Conservation (phyloP, 2,113 vertebrate species). For the Poecile atricapillus region DNA sequence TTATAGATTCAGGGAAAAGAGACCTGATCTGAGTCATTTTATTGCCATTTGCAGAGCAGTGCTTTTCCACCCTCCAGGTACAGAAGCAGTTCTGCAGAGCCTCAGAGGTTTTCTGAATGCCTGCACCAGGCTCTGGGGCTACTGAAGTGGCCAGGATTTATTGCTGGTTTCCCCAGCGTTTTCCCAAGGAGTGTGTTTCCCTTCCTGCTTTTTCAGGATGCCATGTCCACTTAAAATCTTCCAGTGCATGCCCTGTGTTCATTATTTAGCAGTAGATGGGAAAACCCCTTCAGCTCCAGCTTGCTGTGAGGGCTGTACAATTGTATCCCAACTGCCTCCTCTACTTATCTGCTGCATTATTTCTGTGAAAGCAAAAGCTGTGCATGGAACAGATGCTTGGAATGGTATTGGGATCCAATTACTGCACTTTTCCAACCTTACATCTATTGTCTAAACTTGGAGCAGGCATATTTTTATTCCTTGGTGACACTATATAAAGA, state of each 20-base stretch:
- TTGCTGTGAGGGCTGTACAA: not conserved
- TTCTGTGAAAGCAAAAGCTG: conserved; percentile 57
- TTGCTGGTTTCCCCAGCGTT: not conserved
- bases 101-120: not conserved
- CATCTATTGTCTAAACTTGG: conserved; percentile 77
- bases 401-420: conserved; percentile 64
- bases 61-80: not conserved
- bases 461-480: conserved; percentile 66
- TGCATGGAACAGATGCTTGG: conserved; percentile 60
- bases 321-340: conserved; percentile 21
- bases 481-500: conserved; percentile 67
- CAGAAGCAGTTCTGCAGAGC: not conserved
- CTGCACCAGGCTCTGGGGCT: not conserved
- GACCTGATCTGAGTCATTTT: not conserved
- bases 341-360: conserved; percentile 48
- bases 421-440: conserved; percentile 65
- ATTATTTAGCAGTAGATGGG: not conserved
- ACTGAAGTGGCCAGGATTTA: not conserved
- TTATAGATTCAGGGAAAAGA: not conserved
- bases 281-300: conserved; percentile 32
- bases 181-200: not conserved
- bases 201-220: not conserved
- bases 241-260: not conserved
- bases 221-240: not conserved
- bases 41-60: not conserved